phyloP scores from a whole-genome alignment of 2,797 vertebrate genomes.

The Myotis findleyi region DNA sequence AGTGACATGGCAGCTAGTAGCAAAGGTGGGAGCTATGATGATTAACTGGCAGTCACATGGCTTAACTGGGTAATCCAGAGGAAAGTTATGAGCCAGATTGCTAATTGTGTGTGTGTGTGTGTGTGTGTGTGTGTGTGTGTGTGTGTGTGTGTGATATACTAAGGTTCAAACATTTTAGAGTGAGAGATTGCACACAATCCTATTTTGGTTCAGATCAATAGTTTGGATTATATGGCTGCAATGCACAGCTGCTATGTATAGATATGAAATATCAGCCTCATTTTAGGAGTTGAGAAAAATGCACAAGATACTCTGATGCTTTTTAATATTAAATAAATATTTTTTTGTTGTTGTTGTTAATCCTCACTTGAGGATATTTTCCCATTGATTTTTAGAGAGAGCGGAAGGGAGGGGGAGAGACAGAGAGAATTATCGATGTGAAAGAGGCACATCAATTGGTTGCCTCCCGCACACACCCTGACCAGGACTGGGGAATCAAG shows the following conservation, averaged over 20 bases:
- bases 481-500: too few species aligned
- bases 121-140: background rate
- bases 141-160: background rate
- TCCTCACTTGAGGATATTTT: too few species aligned
- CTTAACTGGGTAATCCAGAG: conserved; percentile 19
- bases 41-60: background rate
- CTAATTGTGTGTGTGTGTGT: background rate
- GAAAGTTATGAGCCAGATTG: background rate
- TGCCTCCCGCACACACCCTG: too few species aligned
- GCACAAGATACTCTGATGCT: background rate
- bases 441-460: too few species aligned
- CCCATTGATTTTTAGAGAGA: too few species aligned
- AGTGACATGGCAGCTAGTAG: background rate
- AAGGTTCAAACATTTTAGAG: background rate
- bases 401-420: too few species aligned
- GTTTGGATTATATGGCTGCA: background rate
- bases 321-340: conserved; percentile 57
- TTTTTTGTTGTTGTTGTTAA: background rate
- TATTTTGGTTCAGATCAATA: background rate
- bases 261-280: conserved; percentile 31
- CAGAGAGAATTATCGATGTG: too few species aligned
- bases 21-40: background rate
- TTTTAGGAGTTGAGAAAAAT: conserved; percentile 31
- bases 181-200: conserved; percentile 29
- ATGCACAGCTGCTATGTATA: background rate